phyloP scores from a whole-genome alignment of 1,140 invertebrate species.

The Drosophila kurseongensis region DNA sequence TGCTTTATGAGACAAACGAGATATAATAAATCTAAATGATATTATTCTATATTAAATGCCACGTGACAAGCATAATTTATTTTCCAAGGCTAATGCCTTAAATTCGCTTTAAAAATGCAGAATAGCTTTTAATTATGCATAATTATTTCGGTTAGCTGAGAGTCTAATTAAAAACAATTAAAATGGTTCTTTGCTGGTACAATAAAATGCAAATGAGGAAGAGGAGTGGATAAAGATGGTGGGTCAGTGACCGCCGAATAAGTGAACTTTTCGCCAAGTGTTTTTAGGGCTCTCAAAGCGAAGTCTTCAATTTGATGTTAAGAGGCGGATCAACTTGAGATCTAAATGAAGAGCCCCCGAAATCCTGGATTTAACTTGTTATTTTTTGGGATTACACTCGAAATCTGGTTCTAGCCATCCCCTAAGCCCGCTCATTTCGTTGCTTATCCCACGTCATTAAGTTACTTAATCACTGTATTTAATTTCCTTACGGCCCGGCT shows the following conservation, averaged over 20 bases:
- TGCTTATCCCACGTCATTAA: slow-evolving; percentile 78
- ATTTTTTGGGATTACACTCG: slow-evolving; percentile 33
- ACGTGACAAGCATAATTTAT: slow-evolving; percentile 65
- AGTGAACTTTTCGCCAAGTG: slow-evolving; percentile 39
- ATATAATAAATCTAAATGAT: slow-evolving; percentile 41
- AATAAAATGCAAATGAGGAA: slow-evolving; percentile 77
- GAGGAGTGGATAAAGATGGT: slow-evolving; percentile 41
- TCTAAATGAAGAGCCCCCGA: slow-evolving; percentile 15
- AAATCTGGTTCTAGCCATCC: slow-evolving; percentile 8
- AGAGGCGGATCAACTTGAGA: slow-evolving; percentile 28
- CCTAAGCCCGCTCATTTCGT: slow-evolving; percentile 21
- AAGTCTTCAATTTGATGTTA: slow-evolving; percentile 13
- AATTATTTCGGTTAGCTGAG: slow-evolving; percentile 62
- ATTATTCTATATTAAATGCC: slow-evolving; percentile 23
- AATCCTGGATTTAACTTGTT: slow-evolving; percentile 23
- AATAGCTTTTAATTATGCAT: slow-evolving; percentile 71
- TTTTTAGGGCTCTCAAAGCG: slow-evolving; percentile 1
- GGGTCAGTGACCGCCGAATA: slow-evolving; percentile 66
- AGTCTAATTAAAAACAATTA: slow-evolving; percentile 78
- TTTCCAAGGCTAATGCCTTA: slow-evolving; percentile 51
- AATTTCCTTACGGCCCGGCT: slow-evolving; percentile 72
- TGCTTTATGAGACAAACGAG: slow-evolving; percentile 47
- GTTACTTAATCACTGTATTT: slow-evolving; percentile 83
- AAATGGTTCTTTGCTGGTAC: slow-evolving; percentile 45
- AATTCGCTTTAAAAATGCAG: slow-evolving; percentile 43